phyloP scores from a whole-genome alignment of 2,113 vertebrate genomes.

The Scopus umbretta region DNA sequence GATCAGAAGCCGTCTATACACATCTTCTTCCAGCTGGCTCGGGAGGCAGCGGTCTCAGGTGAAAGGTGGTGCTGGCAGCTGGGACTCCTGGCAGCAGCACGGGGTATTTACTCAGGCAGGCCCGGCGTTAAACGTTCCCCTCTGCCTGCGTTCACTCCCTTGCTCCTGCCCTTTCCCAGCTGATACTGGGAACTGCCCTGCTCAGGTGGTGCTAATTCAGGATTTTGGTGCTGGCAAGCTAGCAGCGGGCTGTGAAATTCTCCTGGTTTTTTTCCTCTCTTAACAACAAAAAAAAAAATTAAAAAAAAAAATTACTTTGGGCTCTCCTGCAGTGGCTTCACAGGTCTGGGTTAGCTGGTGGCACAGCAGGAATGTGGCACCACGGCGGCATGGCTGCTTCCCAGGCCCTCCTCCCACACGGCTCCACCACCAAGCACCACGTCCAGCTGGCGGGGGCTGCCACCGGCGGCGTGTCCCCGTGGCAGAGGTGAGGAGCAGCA shows the following conservation, averaged over 20 bases:
- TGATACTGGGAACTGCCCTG: neutral
- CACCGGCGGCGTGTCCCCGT: neutral
- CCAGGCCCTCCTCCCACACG: neutral
- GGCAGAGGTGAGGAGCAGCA: neutral
- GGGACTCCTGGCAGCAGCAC: neutral
- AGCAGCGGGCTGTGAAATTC: neutral
- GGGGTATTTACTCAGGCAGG: neutral
- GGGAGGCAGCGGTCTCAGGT: neutral
- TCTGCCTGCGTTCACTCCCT: neutral
- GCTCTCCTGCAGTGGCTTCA: neutral
- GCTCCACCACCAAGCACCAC: neutral
- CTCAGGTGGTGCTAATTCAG: neutral
- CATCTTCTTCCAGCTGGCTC: neutral
- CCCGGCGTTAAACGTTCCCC: neutral
- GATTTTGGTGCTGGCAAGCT: neutral
- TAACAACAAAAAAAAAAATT: no score
- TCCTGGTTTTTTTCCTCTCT: neutral
- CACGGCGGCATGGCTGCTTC: neutral
- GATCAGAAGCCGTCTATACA: neutral
- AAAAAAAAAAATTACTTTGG: neutral
- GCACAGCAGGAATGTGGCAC: neutral
- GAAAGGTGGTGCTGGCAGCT: neutral
- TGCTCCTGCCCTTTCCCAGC: neutral
- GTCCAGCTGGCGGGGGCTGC: neutral
- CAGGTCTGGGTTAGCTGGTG: neutral